Evolutionary conservation across 2,888 invertebrate genomes (phyloP).

Genomic region (Horisme vitalbata): DNA sequence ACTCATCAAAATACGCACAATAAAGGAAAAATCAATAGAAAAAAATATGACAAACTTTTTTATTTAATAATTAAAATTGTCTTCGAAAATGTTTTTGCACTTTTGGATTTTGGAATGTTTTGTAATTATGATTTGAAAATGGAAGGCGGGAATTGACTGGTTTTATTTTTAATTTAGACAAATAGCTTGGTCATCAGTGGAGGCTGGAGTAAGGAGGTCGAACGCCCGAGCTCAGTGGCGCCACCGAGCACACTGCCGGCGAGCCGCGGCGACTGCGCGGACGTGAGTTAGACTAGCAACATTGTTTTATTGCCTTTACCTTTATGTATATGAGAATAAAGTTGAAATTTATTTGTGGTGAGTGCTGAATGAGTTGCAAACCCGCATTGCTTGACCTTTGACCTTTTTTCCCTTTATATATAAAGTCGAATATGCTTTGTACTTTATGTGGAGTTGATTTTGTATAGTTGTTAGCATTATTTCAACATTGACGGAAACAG

Average conservation of each 20-base stretch:
- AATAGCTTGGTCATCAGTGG: conserved; percentile 46
- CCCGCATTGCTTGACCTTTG: conserved; percentile 15
- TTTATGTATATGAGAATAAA: conserved; percentile 33
- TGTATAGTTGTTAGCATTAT: conserved; percentile 49
- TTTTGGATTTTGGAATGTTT: conserved; percentile 7
- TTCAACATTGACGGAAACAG: conserved; percentile 65
- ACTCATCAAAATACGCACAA: conserved; percentile 58
- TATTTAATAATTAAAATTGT: conserved; percentile 10
- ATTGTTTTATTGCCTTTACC: conserved; percentile 34
- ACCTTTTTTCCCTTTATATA: not conserved
- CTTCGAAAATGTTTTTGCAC: conserved; percentile 14
- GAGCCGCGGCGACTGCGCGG: conserved; percentile 64
- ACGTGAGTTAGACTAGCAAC: conserved; percentile 34
- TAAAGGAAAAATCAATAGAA: conserved; percentile 38
- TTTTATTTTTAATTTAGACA: conserved; percentile 46
- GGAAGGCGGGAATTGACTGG: conserved; percentile 57
- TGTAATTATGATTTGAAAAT: conserved; percentile 35
- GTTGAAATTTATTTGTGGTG: conserved; percentile 39
- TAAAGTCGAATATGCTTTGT: conserved; percentile 39
- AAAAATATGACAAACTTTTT: conserved; percentile 24
- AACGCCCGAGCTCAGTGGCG: conserved; percentile 66
- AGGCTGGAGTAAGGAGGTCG: conserved; percentile 40
- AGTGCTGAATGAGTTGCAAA: conserved; percentile 26
- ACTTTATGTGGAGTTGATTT: conserved; percentile 6
- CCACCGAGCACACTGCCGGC: conserved; percentile 65